These are phyloP conservation scores for Macrocentrus cingulum DNA, from an alignment of 1,140 invertebrate species.

Conservation along the genomic window DNA sequence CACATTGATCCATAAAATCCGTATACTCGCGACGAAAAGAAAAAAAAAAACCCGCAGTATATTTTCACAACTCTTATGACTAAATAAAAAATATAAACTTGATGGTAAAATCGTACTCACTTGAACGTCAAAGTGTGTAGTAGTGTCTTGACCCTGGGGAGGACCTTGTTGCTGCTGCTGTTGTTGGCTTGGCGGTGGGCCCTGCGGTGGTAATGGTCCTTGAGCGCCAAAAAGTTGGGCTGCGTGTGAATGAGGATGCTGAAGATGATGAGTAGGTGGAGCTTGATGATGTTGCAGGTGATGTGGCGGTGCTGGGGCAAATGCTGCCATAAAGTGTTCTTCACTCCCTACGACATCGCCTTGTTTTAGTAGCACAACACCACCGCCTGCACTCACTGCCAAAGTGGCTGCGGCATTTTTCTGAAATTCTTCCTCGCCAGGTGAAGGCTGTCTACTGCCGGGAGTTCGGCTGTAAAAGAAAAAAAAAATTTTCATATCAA, in stretches of 20 bases:
- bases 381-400: conserved; percentile 50
- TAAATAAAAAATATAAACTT: background rate
- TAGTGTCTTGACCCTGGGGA: conserved; percentile 52
- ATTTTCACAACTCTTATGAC: background rate
- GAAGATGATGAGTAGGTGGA: conserved; percentile 57
- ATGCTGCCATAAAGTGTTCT: conserved; percentile 60
- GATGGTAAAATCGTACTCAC: conserved; percentile 40
- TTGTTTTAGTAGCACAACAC: conserved; percentile 57
- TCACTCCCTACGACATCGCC: conserved; percentile 63
- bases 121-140: conserved; percentile 62
- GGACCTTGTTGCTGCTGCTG: conserved; percentile 67
- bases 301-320: conserved; percentile 62
- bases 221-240: conserved; percentile 57
- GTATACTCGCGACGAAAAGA: background rate
- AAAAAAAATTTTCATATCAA: conserved; percentile 21
- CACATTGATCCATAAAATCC: background rate
- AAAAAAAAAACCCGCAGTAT: background rate
- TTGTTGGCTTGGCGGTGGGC: conserved; percentile 57
- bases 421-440: conserved; percentile 79
- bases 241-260: conserved; percentile 55
- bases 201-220: conserved; percentile 56
- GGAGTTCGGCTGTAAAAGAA: conserved; percentile 72
- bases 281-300: conserved; percentile 59
- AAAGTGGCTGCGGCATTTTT: conserved; percentile 62
- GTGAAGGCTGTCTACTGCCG: conserved; percentile 87